These are phyloP conservation scores for Ciconia nigra DNA, from an alignment of 2,797 vertebrate genomes.

Conservation along the genomic window DNA sequence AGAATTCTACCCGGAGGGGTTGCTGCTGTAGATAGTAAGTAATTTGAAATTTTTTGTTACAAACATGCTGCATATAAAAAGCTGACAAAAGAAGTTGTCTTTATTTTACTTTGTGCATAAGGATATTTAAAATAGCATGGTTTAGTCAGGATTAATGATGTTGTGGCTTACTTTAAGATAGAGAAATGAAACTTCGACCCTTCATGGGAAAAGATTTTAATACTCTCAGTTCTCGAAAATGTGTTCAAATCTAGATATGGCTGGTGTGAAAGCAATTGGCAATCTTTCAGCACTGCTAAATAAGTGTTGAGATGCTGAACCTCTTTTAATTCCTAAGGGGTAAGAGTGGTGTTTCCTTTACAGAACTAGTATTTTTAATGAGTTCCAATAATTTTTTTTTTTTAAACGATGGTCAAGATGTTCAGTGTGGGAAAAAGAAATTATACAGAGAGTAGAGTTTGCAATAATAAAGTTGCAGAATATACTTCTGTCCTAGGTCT, in stretches of 20 bases:
- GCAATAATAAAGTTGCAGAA: background rate
- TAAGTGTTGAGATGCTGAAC: background rate
- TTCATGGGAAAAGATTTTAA: background rate
- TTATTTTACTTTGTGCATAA: background rate
- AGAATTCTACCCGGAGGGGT: conserved; percentile 80
- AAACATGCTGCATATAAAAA: background rate
- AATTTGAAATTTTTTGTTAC: background rate
- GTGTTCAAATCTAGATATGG: background rate
- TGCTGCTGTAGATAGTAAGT: conserved; percentile 81
- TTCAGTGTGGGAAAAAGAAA: background rate
- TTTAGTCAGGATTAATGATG: background rate
- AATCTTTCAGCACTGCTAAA: background rate
- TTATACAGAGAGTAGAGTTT: background rate
- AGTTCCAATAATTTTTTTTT: background rate
- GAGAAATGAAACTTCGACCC: background rate
- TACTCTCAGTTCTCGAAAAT: background rate
- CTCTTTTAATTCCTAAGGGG: background rate
- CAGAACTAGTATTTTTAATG: background rate
- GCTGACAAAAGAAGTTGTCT: background rate
- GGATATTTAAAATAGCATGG: background rate
- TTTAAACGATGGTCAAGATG: background rate
- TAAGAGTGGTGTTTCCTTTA: background rate
- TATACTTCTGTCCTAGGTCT: background rate
- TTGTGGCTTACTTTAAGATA: background rate
- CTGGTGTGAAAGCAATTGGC: background rate